phyloP scores from a whole-genome alignment of 2,113 vertebrate genomes.

The Candoia aspera region DNA sequence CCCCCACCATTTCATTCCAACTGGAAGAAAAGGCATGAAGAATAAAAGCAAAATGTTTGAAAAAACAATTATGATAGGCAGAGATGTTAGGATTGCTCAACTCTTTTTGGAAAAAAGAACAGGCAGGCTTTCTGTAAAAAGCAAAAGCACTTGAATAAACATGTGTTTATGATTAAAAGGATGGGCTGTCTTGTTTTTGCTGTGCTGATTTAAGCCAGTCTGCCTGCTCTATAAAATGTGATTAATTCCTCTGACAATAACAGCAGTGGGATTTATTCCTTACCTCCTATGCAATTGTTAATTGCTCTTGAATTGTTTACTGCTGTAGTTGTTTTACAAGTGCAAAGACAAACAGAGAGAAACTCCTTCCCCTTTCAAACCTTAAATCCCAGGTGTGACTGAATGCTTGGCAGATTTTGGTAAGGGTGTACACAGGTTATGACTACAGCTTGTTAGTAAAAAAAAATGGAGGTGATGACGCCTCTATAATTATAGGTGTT shows the following conservation, averaged over 20 bases:
- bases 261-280: slow-evolving; percentile 68
- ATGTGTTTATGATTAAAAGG: slow-evolving; percentile 37
- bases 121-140: not conserved
- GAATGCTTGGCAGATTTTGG: slow-evolving; percentile 67
- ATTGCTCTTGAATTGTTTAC: slow-evolving; percentile 77
- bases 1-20: not conserved
- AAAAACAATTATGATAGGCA: not conserved
- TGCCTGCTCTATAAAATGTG: slow-evolving; percentile 65
- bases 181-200: slow-evolving; percentile 61
- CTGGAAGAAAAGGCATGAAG: not conserved
- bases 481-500: slow-evolving; percentile 79
- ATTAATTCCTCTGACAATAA: slow-evolving; percentile 75
- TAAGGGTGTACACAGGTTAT: slow-evolving; percentile 61
- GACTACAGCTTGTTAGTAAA: slow-evolving; percentile 68
- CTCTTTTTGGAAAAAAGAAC: not conserved
- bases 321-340: slow-evolving; percentile 73
- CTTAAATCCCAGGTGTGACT: slow-evolving; percentile 65
- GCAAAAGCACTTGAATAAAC: slow-evolving; percentile 21
- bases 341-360: slow-evolving; percentile 68
- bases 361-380: slow-evolving; percentile 58
- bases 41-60: not conserved
- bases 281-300: slow-evolving; percentile 67
- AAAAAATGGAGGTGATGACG: slow-evolving; percentile 70
- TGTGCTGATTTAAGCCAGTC: slow-evolving; percentile 58
- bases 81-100: not conserved